Evolutionary conservation across 2,113 vertebrate species (phyloP), one percentile per base, ranked within the genome.

Genomic region (Cephalopholis sonnerati): DNA sequence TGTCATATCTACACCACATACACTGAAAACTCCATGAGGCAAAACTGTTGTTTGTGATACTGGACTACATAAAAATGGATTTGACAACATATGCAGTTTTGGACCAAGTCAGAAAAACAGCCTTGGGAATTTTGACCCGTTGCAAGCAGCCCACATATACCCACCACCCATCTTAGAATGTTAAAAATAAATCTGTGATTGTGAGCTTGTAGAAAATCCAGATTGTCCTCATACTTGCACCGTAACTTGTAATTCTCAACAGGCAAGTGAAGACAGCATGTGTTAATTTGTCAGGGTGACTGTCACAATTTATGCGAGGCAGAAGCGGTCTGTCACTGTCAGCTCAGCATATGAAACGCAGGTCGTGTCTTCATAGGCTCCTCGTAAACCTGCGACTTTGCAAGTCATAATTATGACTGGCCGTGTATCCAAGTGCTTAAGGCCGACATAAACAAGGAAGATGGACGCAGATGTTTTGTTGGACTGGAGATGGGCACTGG

Each of bases 271-370:
- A 79, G 70, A 74, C 65, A 75, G 24, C 70, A 77, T 74, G 65
- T 80, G 70, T 68, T 83, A 46, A 76, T 82, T 63, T 75, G 71
- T 67, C 51, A 9, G 62, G 66, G 36, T 70, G 71, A 80, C 75
- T 83, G 44, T 83, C 32, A 58, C 63, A 72, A 59, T 76, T 79
- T 83, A 85, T 36, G 20, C 66, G 39, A 17, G n/a, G 57, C 72
- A 76, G 75, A 63, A 74, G 77, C 77, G 51, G 62, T 85, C 68
- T 66, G 87, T 86, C 80, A 81, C 68, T 77, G 83, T 84, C 77
- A 71, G 68, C 77, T 69, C 32, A 41, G 36, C 59, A 62, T 79
- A 67, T 81, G 74, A 86, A 75, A 81, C 54, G 65, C 81, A 76
- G 84, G 81, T 84, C 22, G 1, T 17, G 16, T 36, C 46, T 77